Evolutionary conservation across 2,888 invertebrate genomes (phyloP), one percentile per base, ranked within the genome.

Genomic region (Hypomecis punctinalis): DNA sequence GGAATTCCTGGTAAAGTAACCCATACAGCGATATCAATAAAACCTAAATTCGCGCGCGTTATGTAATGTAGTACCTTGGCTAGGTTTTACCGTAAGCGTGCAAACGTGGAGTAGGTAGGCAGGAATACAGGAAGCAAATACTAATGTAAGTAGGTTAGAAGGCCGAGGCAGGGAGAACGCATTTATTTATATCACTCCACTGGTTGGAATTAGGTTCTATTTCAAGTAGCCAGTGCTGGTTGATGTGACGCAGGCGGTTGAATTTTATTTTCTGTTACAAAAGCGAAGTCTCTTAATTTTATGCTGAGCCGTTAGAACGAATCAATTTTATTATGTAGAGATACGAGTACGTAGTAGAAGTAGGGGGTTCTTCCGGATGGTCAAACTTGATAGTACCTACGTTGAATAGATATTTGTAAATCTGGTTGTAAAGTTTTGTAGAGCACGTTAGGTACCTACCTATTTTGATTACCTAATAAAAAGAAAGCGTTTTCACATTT

Each of bases 141-240:
- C 37, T 63, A 66, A 70, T 68, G 68, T 66, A 68, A 67, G 63
- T 71, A 66, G 72, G 72, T 72, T 67, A 72, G 64, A 72, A 70
- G 68, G 67, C 68, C 70, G 70, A 48, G 65, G 63, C 68, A 52
- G 67, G 68, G 63, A 64, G 65, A 48, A 66, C 70, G 68, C 62
- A 70, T 68, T 68, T 70, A 61, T 69, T 67, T 61, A 58, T 61
- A 69, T 64, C 58, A 47, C 56, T 45, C 49, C 13, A 48, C 49
- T n/a, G 45, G 35, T 48, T 61, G 53, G 48, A 48, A 57, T 52
- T 61, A 66, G 65, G 65, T 66, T 66, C 64, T 64, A 49, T 42
- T 36, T 53, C 52, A 52, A 52, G 37, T 49, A 49, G 23, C 39
- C 39, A 23, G 23, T 23, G 23, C 23, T 23, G 23, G n/a, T 35